phyloP scores from a whole-genome alignment of 2,888 invertebrate species.

The Cataglyphis livida region DNA sequence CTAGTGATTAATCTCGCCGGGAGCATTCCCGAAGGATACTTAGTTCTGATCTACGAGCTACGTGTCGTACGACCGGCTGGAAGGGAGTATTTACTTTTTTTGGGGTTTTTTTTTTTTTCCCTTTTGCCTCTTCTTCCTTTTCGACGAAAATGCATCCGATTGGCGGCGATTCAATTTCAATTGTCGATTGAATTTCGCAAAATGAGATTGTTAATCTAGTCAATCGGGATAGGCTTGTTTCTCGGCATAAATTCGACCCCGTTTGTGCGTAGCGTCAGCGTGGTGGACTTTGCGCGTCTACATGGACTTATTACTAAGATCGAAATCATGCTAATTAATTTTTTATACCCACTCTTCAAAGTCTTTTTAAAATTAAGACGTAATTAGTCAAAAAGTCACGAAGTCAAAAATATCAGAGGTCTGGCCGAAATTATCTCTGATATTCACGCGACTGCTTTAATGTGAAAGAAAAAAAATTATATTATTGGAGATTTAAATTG shows the following conservation, averaged over 20 bases:
- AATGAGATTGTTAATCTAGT: background rate
- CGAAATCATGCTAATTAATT: slow-evolving; percentile 28
- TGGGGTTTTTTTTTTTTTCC: slow-evolving; percentile 10
- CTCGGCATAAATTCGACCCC: background rate
- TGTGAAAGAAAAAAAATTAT: background rate
- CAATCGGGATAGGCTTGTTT: slow-evolving; percentile 22
- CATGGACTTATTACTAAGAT: slow-evolving; percentile 16
- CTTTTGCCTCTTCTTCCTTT: background rate
- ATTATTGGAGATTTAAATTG: background rate
- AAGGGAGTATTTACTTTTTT: slow-evolving; percentile 2
- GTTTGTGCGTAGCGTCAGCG: background rate
- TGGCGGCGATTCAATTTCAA: background rate
- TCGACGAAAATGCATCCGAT: background rate
- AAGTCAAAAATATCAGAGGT: background rate
- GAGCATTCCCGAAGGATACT: slow-evolving; percentile 81
- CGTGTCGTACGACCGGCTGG: slow-evolving; percentile 55
- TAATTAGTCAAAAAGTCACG: slow-evolving; percentile 16
- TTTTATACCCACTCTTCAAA: background rate
- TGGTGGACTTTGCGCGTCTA: slow-evolving; percentile 40
- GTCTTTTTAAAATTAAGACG: background rate
- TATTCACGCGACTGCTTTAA: background rate
- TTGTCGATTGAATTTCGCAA: slow-evolving; percentile 8
- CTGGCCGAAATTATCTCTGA: background rate
- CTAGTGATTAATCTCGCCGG: slow-evolving; percentile 80
- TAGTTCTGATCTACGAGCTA: slow-evolving; percentile 79